Conservation (phyloP, 2,797 vertebrate species). For the Acanthurus tractus region DNA sequence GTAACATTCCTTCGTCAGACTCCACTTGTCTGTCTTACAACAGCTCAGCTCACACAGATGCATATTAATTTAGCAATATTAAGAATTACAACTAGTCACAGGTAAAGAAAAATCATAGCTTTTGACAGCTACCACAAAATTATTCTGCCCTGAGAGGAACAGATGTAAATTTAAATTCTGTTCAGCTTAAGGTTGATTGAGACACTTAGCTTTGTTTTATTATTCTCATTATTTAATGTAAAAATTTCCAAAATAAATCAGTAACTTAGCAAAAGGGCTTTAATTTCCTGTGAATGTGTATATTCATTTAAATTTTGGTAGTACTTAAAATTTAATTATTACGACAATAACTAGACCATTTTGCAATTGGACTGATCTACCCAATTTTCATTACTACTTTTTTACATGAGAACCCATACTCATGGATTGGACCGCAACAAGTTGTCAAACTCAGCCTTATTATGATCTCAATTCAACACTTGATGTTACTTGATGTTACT, state of each 20-base stretch:
- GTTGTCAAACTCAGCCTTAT: too few relatives aligned
- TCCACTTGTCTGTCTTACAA: conserved; percentile 37
- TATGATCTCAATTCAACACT: too few relatives aligned
- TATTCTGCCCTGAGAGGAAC: not conserved
- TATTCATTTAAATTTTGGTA: conserved; percentile 28
- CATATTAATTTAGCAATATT: not conserved
- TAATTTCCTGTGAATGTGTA: not conserved
- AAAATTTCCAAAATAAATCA: conserved; percentile 3
- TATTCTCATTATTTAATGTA: not conserved
- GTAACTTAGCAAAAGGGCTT: not conserved
- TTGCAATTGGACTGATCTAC: too few relatives aligned
- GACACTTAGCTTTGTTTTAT: not conserved
- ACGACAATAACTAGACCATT: not conserved
- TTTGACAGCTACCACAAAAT: not conserved
- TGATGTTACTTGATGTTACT: too few relatives aligned
- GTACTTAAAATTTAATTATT: not conserved
- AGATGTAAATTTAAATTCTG: not conserved
- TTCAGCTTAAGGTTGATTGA: not conserved
- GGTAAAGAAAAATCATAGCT: not conserved
- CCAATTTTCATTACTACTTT: too few relatives aligned
- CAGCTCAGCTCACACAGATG: not conserved
- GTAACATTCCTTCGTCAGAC: conserved; percentile 64
- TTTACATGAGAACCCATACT: too few relatives aligned
- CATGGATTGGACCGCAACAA: too few relatives aligned
- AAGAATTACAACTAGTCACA: not conserved